Base-by-base conservation (phyloP, 2,888 invertebrate genomes). In the Diarsia mendica region DNA sequence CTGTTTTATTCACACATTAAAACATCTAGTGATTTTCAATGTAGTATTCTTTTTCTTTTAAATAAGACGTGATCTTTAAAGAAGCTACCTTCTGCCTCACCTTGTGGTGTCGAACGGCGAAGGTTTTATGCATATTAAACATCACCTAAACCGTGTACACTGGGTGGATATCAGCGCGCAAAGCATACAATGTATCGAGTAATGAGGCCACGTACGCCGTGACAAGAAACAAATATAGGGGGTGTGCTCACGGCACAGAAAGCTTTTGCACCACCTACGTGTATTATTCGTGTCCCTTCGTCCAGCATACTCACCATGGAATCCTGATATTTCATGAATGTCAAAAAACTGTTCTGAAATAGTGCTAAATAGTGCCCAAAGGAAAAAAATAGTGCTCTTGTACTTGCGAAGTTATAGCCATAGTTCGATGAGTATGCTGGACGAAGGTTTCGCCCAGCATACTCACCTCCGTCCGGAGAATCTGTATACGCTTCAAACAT, bases 171-270 rank as follows among this genome's bases (percentile, higher is more conserved):
- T 84, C 86, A 85, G 83, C 84, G 84, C 84, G 83, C 79, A 86
- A 86, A 86, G 86, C 86, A 87, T 88, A 79, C 88, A 88, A 89
- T 88, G 88, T 90, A 88, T 86, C 85, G 49, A 80, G 91, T 93
- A 95, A 94, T 92, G 93, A 92, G 92, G 90, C 88, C 94, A 94
- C 94, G 94, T 87, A 84, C 79, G 79, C 78, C 85, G 89, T 90
- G 93, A 92, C 93, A 92, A 90, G 92, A 90, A 92, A 94, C 93
- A 93, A 94, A 94, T 92, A 92, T 89, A 79, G 84, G 89, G 87
- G 87, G 88, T 90, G 89, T 89, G 91, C 86, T 89, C 90, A 85
- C 88, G 86, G 87, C 89, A 84, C 89, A 85, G 87, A 90, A 88
- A 90, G 89, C 91, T 90, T 92, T 90, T 88, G 85, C 86, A 84